Evolutionary conservation across 1,140 invertebrate genomes (phyloP).

Genomic region (Eueides isabella): DNA sequence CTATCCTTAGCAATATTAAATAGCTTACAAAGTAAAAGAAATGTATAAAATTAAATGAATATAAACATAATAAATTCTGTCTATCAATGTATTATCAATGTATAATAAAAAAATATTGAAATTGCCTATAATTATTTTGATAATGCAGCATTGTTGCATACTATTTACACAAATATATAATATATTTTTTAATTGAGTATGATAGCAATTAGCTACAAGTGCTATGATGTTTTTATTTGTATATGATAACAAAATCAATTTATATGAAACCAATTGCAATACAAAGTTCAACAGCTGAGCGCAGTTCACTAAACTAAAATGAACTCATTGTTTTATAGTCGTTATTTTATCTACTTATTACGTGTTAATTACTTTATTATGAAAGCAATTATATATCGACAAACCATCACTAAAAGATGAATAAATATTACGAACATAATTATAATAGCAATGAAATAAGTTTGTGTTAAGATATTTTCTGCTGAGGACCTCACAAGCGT

Average conservation of each 20-base stretch:
- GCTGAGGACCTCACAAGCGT: too few relatives aligned
- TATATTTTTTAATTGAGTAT: conserved; percentile 3
- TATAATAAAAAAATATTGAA: background rate
- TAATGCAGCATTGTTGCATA: conserved; percentile 20
- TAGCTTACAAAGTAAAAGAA: background rate
- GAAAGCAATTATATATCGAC: background rate
- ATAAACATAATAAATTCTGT: background rate
- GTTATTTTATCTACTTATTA: conserved; percentile 5
- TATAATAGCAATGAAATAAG: too few relatives aligned
- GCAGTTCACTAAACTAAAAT: conserved; percentile 26
- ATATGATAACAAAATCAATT: conserved; percentile 21
- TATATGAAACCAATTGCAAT: conserved; percentile 17
- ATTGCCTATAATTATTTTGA: conserved; percentile 17
- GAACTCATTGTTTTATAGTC: background rate
- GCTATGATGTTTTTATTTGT: conserved; percentile 14
- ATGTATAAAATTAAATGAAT: background rate
- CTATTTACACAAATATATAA: background rate
- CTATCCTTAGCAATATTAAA: too few relatives aligned
- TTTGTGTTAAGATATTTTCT: too few relatives aligned
- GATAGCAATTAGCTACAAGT: conserved; percentile 10
- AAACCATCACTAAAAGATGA: too few relatives aligned
- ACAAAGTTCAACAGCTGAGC: conserved; percentile 7
- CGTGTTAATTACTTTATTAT: conserved; percentile 10
- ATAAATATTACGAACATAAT: too few relatives aligned
- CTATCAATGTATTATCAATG: background rate